Evolutionary conservation across 2,113 vertebrate genomes (phyloP).

Genomic region (Haemorhous mexicanus): DNA sequence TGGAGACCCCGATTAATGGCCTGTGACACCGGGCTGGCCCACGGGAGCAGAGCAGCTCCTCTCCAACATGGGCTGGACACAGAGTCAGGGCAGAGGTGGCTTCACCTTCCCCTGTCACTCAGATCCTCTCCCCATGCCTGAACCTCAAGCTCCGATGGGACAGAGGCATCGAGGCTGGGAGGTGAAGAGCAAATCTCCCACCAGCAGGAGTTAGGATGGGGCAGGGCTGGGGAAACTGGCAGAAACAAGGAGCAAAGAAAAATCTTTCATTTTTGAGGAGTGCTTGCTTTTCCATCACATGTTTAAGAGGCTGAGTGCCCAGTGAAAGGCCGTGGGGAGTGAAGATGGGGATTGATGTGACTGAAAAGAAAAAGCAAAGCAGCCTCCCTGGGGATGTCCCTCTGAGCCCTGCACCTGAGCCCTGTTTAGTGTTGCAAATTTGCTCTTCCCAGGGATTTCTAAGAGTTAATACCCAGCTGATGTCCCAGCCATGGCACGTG

Average conservation of each 20-base stretch:
- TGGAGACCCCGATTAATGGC: conserved; percentile 48
- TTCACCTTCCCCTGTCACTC: neutral
- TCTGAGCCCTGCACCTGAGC: neutral
- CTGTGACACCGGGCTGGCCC: neutral
- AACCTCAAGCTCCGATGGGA: neutral
- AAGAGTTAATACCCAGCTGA: neutral
- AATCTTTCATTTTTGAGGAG: neutral
- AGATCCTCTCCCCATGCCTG: neutral
- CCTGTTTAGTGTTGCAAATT: neutral
- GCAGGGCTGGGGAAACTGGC: neutral
- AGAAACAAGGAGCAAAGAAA: neutral
- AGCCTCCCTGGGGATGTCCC: neutral
- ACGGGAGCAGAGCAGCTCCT: neutral
- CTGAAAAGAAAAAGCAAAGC: neutral
- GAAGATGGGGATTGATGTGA: neutral
- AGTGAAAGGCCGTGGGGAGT: neutral
- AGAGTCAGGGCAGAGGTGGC: neutral
- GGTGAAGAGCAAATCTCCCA: neutral
- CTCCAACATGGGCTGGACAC: neutral
- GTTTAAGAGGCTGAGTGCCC: neutral
- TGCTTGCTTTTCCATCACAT: neutral
- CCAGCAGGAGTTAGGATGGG: neutral
- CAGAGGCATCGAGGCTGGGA: neutral
- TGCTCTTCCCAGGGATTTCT: neutral
- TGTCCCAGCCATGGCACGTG: neutral